Percentiles rank a stretch among this genome's conserved stretches.
These are phyloP conservation scores for Electrona antarctica DNA, from an alignment of 2,113 vertebrate species.

Conservation along the genomic window DNA sequence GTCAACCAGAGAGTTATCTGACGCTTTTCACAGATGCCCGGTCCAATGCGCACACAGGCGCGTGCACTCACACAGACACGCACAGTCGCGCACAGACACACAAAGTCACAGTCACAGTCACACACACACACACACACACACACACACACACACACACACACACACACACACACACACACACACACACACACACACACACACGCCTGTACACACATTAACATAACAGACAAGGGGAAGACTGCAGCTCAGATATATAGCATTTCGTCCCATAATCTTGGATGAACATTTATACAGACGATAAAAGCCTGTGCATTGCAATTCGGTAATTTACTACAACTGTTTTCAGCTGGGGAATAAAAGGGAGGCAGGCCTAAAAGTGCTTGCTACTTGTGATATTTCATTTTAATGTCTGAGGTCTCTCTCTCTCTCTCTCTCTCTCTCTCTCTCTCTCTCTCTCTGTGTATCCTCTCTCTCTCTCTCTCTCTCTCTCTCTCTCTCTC, in stretches of 20 bases:
- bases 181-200: conserved; percentile 13
- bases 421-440: conserved; percentile 24
- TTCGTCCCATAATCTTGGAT: conserved; percentile 47
- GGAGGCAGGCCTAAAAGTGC: conserved; percentile 37
- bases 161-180: conserved; percentile 21
- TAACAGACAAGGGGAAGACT: conserved; percentile 45
- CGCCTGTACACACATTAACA: not conserved
- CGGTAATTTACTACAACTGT: conserved; percentile 54
- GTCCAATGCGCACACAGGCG: conserved; percentile 6
- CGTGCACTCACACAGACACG: conserved; percentile 2
- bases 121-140: conserved; percentile 11
- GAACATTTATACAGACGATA: conserved; percentile 62
- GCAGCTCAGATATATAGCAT: conserved; percentile 33
- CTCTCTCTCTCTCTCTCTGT: conserved; percentile 25
- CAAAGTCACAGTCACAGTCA: conserved; percentile 8
- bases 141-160: conserved; percentile 12
- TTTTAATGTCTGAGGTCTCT: conserved; percentile 50
- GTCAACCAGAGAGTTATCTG: conserved; percentile 28
- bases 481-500: too few relatives aligned
- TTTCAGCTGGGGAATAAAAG: conserved; percentile 45
- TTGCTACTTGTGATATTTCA: conserved; percentile 54
- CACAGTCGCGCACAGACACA: conserved; percentile 21
- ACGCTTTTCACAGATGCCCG: conserved; percentile 26
- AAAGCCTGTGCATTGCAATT: conserved; percentile 53
- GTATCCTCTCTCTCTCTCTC: too few relatives aligned